A percentile compares a stretch with the other conserved stretches of the same genome.
Conservation (phyloP, 2,113 vertebrate genomes). For the Hemicordylus capensis region DNA sequence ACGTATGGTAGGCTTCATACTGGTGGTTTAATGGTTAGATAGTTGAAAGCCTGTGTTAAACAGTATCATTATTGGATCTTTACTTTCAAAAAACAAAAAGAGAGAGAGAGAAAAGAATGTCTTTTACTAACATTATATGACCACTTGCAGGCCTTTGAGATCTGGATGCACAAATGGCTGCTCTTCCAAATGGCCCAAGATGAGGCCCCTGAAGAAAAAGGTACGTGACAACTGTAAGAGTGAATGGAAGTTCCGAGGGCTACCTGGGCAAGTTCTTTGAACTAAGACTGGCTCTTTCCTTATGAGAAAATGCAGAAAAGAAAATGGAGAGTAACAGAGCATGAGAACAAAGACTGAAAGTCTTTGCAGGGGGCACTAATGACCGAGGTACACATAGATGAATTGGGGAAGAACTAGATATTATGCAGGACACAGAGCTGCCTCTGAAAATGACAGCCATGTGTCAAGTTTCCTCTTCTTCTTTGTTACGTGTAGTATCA, state of each 20-base stretch:
- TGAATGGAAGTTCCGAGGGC: background rate
- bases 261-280: background rate
- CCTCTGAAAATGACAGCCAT: background rate
- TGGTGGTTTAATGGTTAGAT: background rate
- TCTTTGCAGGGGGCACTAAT: background rate
- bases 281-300: too few relatives aligned
- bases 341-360: background rate
- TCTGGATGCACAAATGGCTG: slow-evolving; percentile 89
- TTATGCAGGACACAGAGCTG: background rate
- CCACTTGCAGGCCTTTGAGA: slow-evolving; percentile 80
- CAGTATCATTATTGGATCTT: too few relatives aligned
- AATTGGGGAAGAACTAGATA: background rate
- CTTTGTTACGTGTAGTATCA: background rate
- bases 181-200: slow-evolving; percentile 86
- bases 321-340: background rate
- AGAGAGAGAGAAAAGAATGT: too few relatives aligned
- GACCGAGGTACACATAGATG: background rate
- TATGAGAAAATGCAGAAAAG: background rate
- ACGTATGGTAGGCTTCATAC: background rate
- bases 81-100: background rate
- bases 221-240: slow-evolving; percentile 32
- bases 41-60: background rate
- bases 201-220: slow-evolving; percentile 34
- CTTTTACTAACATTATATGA: background rate
- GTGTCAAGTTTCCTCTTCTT: background rate